Percentiles rank a stretch among this genome's conserved stretches.
Evolutionary conservation across 2,888 invertebrate genomes (phyloP).

Genomic region (Pogonocherus hispidulus): DNA sequence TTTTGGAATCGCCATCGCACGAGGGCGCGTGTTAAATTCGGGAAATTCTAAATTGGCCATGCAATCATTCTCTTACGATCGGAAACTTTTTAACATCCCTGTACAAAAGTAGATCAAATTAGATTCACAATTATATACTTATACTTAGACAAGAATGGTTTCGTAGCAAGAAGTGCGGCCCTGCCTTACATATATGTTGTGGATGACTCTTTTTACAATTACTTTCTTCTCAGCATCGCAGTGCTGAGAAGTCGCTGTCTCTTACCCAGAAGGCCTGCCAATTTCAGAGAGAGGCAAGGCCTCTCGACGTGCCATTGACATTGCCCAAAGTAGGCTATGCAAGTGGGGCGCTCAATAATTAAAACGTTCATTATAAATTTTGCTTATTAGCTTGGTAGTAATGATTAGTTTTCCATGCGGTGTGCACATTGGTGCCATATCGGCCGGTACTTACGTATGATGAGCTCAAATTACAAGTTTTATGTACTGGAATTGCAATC

Average conservation of each 20-base stretch:
- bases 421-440: constrained; percentile 37
- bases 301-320: constrained; percentile 62
- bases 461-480: constrained; percentile 7
- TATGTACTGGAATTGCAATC: not conserved
- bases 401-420: constrained; percentile 38
- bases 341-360: constrained; percentile 61
- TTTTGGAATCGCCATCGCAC: too few relatives aligned
- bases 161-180: not conserved
- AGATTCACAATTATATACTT: too few relatives aligned
- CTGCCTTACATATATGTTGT: not conserved
- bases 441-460: not conserved
- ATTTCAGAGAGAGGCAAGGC: constrained; percentile 27
- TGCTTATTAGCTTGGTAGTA: constrained; percentile 29
- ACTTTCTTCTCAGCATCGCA: constrained; percentile 24
- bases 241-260: constrained; percentile 17
- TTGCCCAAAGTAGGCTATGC: constrained; percentile 59
- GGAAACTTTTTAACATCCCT: too few relatives aligned
- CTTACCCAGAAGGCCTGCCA: constrained; percentile 23
- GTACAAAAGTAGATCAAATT: too few relatives aligned
- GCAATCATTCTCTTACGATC: too few relatives aligned
- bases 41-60: too few relatives aligned
- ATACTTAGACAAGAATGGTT: too few relatives aligned
- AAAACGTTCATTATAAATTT: constrained; percentile 47
- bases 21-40: too few relatives aligned
- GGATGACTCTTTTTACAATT: constrained; percentile 19